phyloP scores from a whole-genome alignment of 2,888 invertebrate genomes.

The Hoplodrina ambigua region DNA sequence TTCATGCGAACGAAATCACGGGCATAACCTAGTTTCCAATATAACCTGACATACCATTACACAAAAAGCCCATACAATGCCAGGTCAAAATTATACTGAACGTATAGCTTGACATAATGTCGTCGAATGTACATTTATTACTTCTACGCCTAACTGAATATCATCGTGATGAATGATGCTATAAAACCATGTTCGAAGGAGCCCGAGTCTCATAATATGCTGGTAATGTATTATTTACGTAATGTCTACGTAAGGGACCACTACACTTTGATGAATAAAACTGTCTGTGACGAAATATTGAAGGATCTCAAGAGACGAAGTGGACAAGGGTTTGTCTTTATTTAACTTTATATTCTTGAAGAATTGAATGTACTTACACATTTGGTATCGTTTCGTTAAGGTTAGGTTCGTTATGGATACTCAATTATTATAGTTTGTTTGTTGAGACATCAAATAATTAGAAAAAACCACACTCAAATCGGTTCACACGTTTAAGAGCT shows the following conservation, averaged over 20 bases:
- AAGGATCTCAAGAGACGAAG: neutral
- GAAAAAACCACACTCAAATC: too few relatives aligned
- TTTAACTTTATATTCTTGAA: conserved; percentile 10
- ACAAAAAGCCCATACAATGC: too few relatives aligned
- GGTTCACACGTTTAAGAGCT: too few relatives aligned
- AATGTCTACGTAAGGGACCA: conserved; percentile 2
- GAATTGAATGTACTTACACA: neutral
- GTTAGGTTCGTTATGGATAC: too few relatives aligned
- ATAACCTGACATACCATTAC: too few relatives aligned
- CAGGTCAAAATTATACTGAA: too few relatives aligned
- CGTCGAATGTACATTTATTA: conserved; percentile 13
- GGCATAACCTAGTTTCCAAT: too few relatives aligned
- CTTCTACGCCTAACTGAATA: conserved; percentile 21
- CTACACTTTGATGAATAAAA: conserved; percentile 3
- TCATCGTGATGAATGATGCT: conserved; percentile 19
- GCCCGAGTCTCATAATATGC: conserved; percentile 16
- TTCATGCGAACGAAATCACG: too few relatives aligned
- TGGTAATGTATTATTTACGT: conserved; percentile 23
- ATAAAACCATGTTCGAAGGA: conserved; percentile 31
- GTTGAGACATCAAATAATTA: too few relatives aligned
- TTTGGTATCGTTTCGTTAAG: neutral
- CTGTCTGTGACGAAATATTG: conserved; percentile 3
- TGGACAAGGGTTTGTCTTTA: conserved; percentile 4
- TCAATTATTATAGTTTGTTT: too few relatives aligned
- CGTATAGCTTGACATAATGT: neutral